These are phyloP conservation scores for Nycticebus coucang DNA, from an alignment of 2,113 vertebrate genomes.

Conservation along the genomic window DNA sequence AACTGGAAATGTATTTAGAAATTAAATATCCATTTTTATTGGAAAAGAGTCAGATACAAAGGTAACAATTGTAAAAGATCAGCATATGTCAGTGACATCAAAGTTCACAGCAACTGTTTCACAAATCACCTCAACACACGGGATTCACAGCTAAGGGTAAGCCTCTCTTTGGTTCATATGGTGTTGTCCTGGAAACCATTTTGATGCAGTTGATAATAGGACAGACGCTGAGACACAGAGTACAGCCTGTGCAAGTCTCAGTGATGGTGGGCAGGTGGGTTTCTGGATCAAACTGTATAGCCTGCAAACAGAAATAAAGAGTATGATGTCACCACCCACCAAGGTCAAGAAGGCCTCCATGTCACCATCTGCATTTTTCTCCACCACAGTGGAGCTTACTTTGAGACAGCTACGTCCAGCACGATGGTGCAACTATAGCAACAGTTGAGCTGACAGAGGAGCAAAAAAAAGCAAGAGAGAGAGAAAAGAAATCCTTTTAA, in stretches of 20 bases:
- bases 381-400: neutral
- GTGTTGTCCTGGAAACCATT: constrained; percentile 93
- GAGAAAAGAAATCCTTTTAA: constrained; percentile 17
- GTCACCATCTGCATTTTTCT: constrained; percentile 51
- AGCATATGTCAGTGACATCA: constrained; percentile 67
- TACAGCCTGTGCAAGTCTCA: constrained; percentile 94
- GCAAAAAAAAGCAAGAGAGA: neutral
- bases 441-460: constrained; percentile 64
- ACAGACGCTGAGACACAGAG: constrained; percentile 94
- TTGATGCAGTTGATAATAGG: constrained; percentile 97
- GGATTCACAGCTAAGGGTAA: constrained; percentile 89
- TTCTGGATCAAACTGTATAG: constrained; percentile 93
- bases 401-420: constrained; percentile 38
- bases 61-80: constrained; percentile 82
- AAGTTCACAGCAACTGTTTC: constrained; percentile 62
- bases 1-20: neutral
- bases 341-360: constrained; percentile 73
- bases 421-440: constrained; percentile 77
- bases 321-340: constrained; percentile 69
- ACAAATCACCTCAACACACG: constrained; percentile 82
- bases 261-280: constrained; percentile 92
- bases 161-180: constrained; percentile 91
- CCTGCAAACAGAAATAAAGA: constrained; percentile 87
- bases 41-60: constrained; percentile 71
- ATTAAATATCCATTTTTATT: constrained; percentile 64